phyloP scores from a whole-genome alignment of 2,797 vertebrate genomes.

The Dipus sagitta region DNA sequence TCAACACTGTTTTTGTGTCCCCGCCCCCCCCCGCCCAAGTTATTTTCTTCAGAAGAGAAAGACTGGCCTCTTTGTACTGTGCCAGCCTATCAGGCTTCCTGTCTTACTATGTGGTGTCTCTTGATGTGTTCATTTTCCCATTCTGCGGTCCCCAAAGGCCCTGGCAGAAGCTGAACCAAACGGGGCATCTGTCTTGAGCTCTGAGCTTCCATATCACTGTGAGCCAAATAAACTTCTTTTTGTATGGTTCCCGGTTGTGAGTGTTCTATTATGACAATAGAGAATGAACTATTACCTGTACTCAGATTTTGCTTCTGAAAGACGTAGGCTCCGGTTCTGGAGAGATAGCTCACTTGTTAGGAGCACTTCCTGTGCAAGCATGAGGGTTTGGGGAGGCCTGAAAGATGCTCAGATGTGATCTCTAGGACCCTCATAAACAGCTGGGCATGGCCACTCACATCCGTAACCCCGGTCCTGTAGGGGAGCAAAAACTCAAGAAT shows the following conservation, averaged over 20 bases:
- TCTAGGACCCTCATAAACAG: too few species aligned
- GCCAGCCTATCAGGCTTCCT: not conserved
- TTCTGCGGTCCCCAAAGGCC: not conserved
- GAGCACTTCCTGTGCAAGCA: too few species aligned
- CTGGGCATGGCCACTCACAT: too few species aligned
- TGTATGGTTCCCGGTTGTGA: not conserved
- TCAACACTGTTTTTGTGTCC: not conserved
- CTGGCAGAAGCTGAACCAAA: not conserved
- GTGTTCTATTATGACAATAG: not conserved
- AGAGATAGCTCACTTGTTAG: too few species aligned
- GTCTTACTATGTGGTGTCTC: too few species aligned
- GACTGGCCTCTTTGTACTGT: not conserved
- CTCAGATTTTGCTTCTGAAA: constrained; percentile 40
- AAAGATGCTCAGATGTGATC: too few species aligned
- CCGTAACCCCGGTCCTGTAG: too few species aligned
- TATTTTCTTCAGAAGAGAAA: not conserved
- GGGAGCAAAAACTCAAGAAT: too few species aligned
- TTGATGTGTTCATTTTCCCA: not conserved
- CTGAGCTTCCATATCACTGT: not conserved
- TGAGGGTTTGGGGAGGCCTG: too few species aligned
- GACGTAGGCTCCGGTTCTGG: not conserved
- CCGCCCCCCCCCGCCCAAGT: too few species aligned
- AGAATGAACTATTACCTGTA: not conserved
- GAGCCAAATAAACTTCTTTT: not conserved
- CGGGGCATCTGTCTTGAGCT: not conserved